Percentiles rank a stretch among this genome's conserved stretches.
Evolutionary conservation across 2,888 invertebrate genomes (phyloP).

Genomic region (Rhamnusium bicolor): DNA sequence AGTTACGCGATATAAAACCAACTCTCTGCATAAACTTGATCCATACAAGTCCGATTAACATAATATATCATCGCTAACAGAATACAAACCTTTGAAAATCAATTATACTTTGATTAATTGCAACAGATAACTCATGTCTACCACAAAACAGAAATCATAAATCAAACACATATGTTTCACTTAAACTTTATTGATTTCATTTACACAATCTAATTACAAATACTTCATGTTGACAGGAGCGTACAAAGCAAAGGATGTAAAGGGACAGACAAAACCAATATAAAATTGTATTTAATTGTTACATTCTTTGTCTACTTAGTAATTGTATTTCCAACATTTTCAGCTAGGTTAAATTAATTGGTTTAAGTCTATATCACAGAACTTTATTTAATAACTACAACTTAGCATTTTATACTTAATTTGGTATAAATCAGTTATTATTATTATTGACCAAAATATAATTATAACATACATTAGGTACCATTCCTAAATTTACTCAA

Average conservation of each 20-base stretch:
- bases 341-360: background rate
- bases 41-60: constrained; percentile 12
- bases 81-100: constrained; percentile 1
- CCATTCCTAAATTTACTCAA: too few relatives aligned
- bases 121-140: constrained; percentile 18
- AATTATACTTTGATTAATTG: constrained; percentile 23
- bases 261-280: background rate
- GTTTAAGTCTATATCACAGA: background rate
- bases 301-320: background rate
- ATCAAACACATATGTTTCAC: constrained; percentile 43
- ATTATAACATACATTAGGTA: background rate
- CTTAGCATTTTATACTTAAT: background rate
- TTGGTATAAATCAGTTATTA: background rate
- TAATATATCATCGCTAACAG: background rate
- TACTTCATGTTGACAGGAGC: constrained; percentile 40
- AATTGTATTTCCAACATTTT: background rate
- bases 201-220: constrained; percentile 58
- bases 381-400: background rate
- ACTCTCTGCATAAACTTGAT: background rate
- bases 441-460: too few relatives aligned
- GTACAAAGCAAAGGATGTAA: background rate
- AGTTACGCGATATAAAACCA: background rate
- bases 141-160: constrained; percentile 12
- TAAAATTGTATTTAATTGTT: background rate
- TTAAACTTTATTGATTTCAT: constrained; percentile 60